Evolutionary conservation across 2,797 vertebrate genomes (phyloP).

Genomic region (Phrynocephalus vlangalii): DNA sequence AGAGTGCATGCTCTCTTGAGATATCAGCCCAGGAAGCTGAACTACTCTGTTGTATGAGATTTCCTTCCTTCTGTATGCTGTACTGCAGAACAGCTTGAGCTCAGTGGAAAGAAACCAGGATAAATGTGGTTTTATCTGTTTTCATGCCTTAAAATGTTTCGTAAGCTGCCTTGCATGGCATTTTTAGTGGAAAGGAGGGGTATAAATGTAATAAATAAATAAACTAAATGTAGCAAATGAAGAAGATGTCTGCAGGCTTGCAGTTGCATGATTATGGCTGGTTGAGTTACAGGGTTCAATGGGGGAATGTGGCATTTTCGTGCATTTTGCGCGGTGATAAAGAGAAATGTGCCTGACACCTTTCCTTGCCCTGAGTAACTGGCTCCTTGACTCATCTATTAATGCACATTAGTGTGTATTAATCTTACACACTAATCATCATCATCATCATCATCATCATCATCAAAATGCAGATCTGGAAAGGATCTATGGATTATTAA

Average conservation of each 20-base stretch:
- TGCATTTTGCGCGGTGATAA: not conserved
- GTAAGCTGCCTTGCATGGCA: too few relatives aligned
- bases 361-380: not conserved
- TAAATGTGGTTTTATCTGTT: too few relatives aligned
- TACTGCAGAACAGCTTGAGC: not conserved
- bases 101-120: too few relatives aligned
- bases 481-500: too few relatives aligned
- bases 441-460: too few relatives aligned
- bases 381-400: too few relatives aligned
- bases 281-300: not conserved
- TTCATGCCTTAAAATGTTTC: too few relatives aligned
- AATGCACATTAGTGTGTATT: not conserved
- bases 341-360: not conserved
- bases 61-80: not conserved
- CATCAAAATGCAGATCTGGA: too few relatives aligned
- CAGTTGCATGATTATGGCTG: not conserved
- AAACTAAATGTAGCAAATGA: too few relatives aligned
- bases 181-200: too few relatives aligned
- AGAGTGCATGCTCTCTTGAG: not conserved
- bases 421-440: too few relatives aligned
- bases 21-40: not conserved
- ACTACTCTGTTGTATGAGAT: not conserved
- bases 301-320: not conserved
- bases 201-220: too few relatives aligned
- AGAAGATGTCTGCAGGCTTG: not conserved